These are phyloP conservation scores for Gonioctena quinquepunctata DNA, from an alignment of 1,140 invertebrate species.

Conservation along the genomic window DNA sequence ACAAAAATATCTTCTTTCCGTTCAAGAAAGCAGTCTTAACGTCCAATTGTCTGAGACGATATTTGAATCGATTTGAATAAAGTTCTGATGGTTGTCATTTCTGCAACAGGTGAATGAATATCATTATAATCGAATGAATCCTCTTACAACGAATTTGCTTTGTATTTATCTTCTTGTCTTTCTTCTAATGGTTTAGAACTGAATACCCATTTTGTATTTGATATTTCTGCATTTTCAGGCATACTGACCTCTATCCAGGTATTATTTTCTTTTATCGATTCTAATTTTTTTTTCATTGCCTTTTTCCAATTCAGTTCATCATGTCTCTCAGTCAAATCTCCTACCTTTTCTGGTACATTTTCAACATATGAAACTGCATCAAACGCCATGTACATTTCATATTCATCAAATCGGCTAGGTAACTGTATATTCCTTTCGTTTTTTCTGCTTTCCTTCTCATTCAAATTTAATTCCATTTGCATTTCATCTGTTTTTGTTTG, in stretches of 20 bases:
- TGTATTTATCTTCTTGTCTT: constrained; percentile 42
- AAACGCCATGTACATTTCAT: constrained; percentile 28
- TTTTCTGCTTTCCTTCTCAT: neutral
- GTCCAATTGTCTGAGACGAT: constrained; percentile 18
- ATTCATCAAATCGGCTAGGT: constrained; percentile 11
- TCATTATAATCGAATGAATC: constrained; percentile 35
- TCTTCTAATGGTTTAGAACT: constrained; percentile 33
- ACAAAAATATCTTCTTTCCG: too few relatives aligned
- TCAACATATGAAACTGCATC: constrained; percentile 21
- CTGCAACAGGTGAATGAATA: constrained; percentile 19
- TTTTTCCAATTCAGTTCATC: constrained; percentile 46
- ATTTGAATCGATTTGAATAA: neutral
- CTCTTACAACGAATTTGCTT: constrained; percentile 46
- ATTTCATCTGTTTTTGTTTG: too few relatives aligned
- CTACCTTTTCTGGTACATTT: constrained; percentile 16
- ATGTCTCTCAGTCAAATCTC: neutral
- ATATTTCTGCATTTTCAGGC: constrained; percentile 35
- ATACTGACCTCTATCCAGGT: constrained; percentile 46
- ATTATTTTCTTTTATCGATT: constrained; percentile 48
- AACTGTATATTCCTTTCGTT: neutral
- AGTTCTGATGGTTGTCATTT: constrained; percentile 4
- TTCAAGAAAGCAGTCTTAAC: constrained; percentile 18
- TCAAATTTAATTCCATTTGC: too few relatives aligned
- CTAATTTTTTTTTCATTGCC: constrained; percentile 52
- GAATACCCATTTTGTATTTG: constrained; percentile 53